phyloP scores from a whole-genome alignment of 2,113 vertebrate genomes.

The Grammatotria lemairii region DNA sequence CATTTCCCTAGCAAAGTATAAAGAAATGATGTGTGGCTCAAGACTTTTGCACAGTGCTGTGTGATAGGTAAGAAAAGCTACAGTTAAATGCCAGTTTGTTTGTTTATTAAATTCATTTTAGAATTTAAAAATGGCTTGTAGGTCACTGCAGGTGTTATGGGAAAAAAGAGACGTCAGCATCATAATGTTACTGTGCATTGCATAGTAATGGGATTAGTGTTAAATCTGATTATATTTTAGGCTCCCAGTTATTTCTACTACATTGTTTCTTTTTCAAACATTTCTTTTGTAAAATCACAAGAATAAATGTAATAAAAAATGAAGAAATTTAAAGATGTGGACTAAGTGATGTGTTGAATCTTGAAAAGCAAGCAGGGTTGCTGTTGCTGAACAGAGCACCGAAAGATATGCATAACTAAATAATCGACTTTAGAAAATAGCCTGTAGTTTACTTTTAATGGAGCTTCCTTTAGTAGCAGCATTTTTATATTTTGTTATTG shows the following conservation, averaged over 20 bases:
- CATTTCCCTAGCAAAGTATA: not conserved
- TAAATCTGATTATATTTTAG: not conserved
- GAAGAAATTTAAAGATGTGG: not conserved
- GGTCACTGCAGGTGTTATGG: not conserved
- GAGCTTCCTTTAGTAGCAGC: not conserved
- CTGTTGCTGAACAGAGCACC: not conserved
- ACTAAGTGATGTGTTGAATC: not conserved
- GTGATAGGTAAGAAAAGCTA: not conserved
- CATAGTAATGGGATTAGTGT: not conserved
- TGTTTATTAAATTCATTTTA: not conserved
- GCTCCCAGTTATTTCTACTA: not conserved
- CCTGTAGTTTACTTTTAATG: not conserved
- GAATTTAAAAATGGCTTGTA: not conserved
- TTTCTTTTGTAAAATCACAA: not conserved
- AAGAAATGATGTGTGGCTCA: not conserved
- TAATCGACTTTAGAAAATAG: not conserved
- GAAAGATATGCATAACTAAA: not conserved
- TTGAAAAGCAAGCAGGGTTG: not conserved
- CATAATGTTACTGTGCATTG: not conserved
- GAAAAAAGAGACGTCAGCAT: not conserved
- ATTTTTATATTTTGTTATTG: not conserved
- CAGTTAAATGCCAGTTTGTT: not conserved
- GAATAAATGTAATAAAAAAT: not conserved
- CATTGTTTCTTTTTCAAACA: not conserved
- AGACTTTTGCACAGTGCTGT: not conserved